Conservation (phyloP, 2,888 invertebrate species). For the Ochlodes sylvanus region DNA sequence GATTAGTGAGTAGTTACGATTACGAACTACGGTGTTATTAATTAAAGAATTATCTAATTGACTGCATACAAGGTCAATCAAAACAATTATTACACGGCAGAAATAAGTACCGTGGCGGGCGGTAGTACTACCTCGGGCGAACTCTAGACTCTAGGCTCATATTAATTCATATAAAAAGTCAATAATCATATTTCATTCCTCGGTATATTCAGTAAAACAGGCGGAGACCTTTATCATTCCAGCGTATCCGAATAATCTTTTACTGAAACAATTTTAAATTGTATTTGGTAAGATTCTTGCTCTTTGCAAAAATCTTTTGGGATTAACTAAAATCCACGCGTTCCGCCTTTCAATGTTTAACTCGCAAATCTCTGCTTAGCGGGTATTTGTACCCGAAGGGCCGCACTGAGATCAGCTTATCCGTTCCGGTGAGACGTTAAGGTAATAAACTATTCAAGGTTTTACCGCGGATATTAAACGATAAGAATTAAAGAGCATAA, state of each 20-base stretch:
- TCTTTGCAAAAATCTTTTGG: background rate
- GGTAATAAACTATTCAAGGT: constrained; percentile 25
- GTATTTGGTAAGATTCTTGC: background rate
- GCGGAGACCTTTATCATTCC: no score
- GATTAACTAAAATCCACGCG: background rate
- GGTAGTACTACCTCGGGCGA: no score
- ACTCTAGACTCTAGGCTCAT: no score
- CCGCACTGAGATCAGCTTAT: constrained; percentile 11
- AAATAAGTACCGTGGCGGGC: no score
- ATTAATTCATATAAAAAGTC: no score
- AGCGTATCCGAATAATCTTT: no score
- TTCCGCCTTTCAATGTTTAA: constrained; percentile 7
- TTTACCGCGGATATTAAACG: constrained; percentile 1
- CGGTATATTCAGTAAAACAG: no score
- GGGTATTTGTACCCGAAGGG: constrained; percentile 8
- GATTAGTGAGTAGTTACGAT: background rate
- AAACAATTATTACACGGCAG: no score
- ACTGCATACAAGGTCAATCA: no score
- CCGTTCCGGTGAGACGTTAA: constrained; percentile 6
- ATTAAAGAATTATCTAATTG: background rate
- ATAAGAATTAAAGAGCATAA: background rate
- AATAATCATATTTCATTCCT: no score
- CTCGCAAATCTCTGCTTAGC: constrained; percentile 16
- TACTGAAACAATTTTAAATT: no score
- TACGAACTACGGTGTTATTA: constrained; percentile 14